Base-by-base conservation (phyloP, 2,113 vertebrate species). In the Lucifuga dentata region DNA sequence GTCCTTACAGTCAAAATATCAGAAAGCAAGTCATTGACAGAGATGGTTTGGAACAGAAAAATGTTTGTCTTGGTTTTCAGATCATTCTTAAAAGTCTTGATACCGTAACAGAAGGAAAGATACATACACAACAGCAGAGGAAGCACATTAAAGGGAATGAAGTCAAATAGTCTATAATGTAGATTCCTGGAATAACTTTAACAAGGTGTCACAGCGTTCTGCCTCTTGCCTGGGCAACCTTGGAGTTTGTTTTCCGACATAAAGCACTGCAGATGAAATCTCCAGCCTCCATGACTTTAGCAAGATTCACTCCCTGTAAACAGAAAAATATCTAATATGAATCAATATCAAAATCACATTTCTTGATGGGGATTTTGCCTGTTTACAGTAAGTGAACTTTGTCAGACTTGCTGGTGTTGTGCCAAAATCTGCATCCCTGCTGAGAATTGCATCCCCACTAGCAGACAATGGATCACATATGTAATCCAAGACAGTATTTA, bases 241-340 rank as follows among this genome's bases (percentile, higher is more conserved):
- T 99, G n/a, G 97, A 98, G 85, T 95, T 96, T 70, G 95, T 97
- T 68, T 91, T 91, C 86, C 95, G 94, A 61, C 90, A 86, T 74
- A 98, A 90, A 71, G 92, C 93, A 59, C 83, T 92, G 88, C 96
- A 98, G 83, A 98, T 98, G 86, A 97, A 99, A 72, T 97, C 92
- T 17, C 96, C 96, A 44, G 93, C 93, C 85, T 97, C 93, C 80
- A 96, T 93, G 38, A 99, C 93, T 72, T 93, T 92, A 68, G 85
- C 66, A 73, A 98, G 93, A 81, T 96, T 90, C 80, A 98, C 95
- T 76, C 96, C 96, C 97, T 98, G 78, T 29, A 83, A 21, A 21
- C 23, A 84, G 48, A 33, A 44, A 11, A 26, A 21, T 20, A 26
- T 3, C 8, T 2, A 21, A 2, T 6, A 45, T 57, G 3, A 60